phyloP scores from a whole-genome alignment of 2,797 vertebrate species.

The Danio choprae region DNA sequence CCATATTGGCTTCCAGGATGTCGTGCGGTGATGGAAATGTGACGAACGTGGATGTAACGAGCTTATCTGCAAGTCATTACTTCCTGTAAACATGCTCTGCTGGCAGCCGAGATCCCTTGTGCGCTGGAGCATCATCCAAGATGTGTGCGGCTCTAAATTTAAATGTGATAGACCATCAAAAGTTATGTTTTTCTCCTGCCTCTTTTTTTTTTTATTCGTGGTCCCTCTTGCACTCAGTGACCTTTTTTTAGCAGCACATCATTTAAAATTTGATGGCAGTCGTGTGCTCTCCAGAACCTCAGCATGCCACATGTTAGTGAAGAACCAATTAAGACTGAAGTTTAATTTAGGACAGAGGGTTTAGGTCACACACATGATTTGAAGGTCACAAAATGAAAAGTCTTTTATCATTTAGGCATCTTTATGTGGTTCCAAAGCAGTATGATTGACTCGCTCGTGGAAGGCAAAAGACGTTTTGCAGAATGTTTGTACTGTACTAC shows the following conservation, averaged over 20 bases:
- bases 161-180: conserved; percentile 35
- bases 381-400: not conserved
- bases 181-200: not conserved
- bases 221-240: not conserved
- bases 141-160: conserved; percentile 11
- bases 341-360: not conserved
- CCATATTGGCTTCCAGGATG: conserved; percentile 11
- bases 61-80: conserved; percentile 65
- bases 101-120: conserved; percentile 26
- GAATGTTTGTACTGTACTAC: not conserved
- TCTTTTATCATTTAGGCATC: not conserved
- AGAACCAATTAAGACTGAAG: conserved; percentile 1
- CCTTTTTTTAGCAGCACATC: not conserved
- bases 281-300: not conserved
- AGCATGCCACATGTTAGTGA: conserved; percentile 23
- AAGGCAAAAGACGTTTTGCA: not conserved
- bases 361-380: conserved; percentile 1
- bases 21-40: conserved; percentile 39
- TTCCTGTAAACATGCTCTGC: conserved; percentile 55
- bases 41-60: conserved; percentile 28
- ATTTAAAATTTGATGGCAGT: conserved; percentile 8
- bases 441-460: not conserved
- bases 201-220: conserved; percentile 17
- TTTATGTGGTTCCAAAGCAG: not conserved
- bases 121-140: conserved; percentile 9